Conservation (phyloP, 2,888 invertebrate species). For the Erebia palarica region DNA sequence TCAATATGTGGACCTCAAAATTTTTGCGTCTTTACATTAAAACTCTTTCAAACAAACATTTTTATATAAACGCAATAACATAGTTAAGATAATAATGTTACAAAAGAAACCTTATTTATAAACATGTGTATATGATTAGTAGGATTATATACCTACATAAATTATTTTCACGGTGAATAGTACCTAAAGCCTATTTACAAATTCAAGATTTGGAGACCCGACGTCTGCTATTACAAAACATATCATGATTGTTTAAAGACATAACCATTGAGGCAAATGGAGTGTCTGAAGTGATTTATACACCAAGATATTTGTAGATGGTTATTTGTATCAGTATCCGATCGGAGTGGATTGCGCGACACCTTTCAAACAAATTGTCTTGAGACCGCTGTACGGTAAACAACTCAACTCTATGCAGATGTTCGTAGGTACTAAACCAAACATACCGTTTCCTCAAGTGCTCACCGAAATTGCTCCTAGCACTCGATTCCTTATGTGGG, state of each 20-base stretch:
- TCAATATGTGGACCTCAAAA: too few relatives aligned
- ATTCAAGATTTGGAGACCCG: slow-evolving; percentile 27
- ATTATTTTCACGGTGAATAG: neutral
- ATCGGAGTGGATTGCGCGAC: slow-evolving; percentile 78
- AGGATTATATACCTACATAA: neutral
- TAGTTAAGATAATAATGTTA: too few relatives aligned
- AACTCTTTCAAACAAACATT: too few relatives aligned
- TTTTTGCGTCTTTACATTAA: too few relatives aligned
- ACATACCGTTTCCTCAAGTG: slow-evolving; percentile 67
- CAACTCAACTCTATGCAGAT: slow-evolving; percentile 77
- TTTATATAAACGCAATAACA: too few relatives aligned
- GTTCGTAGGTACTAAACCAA: slow-evolving; percentile 59
- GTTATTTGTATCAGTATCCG: slow-evolving; percentile 61
- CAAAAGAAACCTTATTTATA: too few relatives aligned
- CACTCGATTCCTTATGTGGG: slow-evolving; percentile 51
- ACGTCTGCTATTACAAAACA: slow-evolving; percentile 41
- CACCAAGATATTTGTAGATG: slow-evolving; percentile 56
- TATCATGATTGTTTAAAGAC: slow-evolving; percentile 52
- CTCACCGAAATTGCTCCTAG: slow-evolving; percentile 64
- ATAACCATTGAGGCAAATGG: slow-evolving; percentile 53
- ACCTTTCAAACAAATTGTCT: slow-evolving; percentile 82
- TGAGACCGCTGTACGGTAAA: slow-evolving; percentile 75
- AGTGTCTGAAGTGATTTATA: slow-evolving; percentile 70
- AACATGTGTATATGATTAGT: neutral
- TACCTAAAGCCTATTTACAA: neutral